phyloP scores from a whole-genome alignment of 2,888 invertebrate species.

The Eumerus sabulonum region DNA sequence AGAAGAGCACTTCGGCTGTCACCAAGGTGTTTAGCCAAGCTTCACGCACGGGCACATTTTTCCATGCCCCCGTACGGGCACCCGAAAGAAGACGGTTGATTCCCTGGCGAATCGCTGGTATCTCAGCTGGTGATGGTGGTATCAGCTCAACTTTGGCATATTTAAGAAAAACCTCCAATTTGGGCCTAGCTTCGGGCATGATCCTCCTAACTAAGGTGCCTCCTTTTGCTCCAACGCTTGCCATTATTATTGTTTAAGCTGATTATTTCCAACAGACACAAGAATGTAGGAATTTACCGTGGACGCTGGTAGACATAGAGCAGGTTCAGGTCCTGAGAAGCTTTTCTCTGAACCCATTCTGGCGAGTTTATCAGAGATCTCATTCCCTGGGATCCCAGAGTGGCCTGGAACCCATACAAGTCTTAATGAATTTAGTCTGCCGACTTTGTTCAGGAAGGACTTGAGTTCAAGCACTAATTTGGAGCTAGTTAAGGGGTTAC shows the following conservation, averaged over 20 bases:
- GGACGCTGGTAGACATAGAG: no score
- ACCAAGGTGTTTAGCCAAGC: constrained; percentile 94
- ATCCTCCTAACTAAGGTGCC: constrained; percentile 74
- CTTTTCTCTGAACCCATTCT: no score
- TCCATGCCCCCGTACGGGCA: constrained; percentile 89
- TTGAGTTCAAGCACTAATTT: no score
- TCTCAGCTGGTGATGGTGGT: constrained; percentile 93
- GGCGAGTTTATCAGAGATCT: no score
- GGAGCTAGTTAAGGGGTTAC: no score
- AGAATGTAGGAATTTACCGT: no score
- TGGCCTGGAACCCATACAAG: no score
- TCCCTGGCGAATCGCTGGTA: constrained; percentile 90
- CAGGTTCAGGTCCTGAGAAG: no score
- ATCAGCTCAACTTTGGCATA: constrained; percentile 96
- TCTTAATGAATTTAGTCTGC: no score
- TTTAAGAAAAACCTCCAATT: constrained; percentile 86
- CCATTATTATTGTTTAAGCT: constrained; percentile 72
- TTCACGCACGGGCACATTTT: constrained; percentile 90
- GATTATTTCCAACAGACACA: constrained; percentile 6
- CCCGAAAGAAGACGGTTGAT: constrained; percentile 85
- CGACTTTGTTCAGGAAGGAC: no score
- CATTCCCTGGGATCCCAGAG: no score
- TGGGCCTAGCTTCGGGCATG: constrained; percentile 84
- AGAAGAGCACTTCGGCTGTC: no score
- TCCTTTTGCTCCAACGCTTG: constrained; percentile 75